Base-by-base conservation (phyloP, 2,113 vertebrate genomes). In the Podiceps cristatus region DNA sequence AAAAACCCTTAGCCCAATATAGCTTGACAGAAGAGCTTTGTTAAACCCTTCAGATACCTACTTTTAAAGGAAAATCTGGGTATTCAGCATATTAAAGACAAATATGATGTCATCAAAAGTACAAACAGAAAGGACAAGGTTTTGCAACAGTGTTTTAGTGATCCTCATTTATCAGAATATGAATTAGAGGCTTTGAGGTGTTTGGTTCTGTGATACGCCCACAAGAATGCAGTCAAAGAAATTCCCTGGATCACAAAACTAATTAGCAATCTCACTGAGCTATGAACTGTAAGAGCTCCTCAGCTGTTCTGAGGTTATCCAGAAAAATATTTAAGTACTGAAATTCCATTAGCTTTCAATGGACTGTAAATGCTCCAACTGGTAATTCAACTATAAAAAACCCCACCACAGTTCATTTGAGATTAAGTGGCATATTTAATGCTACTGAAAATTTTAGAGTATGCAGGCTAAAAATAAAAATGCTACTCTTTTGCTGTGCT, bases 251-350 rank as follows among this genome's bases (percentile, higher is more conserved):
- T 94, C 92, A 94, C 96, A 94, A 88, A 97, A 60, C 95, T 94
- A 97, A 96, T 97, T 97, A 97, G 82, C 90, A 82, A 69, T 87
- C 95, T 97, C 93, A 95, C 77, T 90, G 87, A 96, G 85, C 96
- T 95, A 96, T 95, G 84, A 96, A 94, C 77, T 93, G 35, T 90
- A 91, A 82, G 62, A 94, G 77, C 78, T 79, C 81, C 85, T 96
- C 92, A 91, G 74, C 58, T 91, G 86, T 86, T 94, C 77, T 86
- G 90, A 95, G 85, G 81, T 91, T 97, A 93, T 50, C 49, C 90
- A 96, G 69, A 94, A 95, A 42, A 96, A 94, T 91, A 95, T n/a
- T 91, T 58, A 93, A 90, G 74, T 85, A 93, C 90, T 79, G 45
- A 91, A 96, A 96, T 82, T 79, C 84, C 85, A 97, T 96, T 96